Conservation (phyloP, 92 coral and sea anemone genomes). For the Palythoa caribaeorum region DNA sequence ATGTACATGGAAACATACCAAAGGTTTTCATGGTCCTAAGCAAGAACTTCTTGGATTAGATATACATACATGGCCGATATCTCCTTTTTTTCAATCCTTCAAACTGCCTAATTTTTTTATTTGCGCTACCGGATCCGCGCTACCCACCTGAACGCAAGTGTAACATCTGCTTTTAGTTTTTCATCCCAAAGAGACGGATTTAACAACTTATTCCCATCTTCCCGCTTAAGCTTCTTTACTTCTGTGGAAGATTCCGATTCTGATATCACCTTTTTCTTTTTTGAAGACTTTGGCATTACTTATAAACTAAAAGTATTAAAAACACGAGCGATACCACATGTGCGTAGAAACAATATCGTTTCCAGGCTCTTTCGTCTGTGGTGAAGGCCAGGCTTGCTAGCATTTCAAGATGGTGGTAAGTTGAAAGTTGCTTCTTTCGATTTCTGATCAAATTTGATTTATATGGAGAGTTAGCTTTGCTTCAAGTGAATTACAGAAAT, state of each 20-base stretch:
- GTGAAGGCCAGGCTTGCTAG: constrained; percentile 46
- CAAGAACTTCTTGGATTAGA: no score
- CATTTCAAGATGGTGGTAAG: constrained; percentile 95
- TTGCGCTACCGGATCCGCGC: neutral
- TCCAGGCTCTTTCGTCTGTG: neutral
- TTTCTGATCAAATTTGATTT: neutral
- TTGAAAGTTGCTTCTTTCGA: constrained; percentile 5
- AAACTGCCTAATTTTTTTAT: no score
- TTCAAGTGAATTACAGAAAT: neutral
- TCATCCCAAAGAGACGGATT: constrained; percentile 70
- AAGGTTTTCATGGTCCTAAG: no score
- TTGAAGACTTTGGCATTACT: constrained; percentile 57
- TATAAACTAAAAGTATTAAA: no score
- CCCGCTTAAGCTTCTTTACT: constrained; percentile 55
- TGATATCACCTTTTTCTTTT: constrained; percentile 44
- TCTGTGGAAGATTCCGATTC: constrained; percentile 15
- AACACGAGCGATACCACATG: neutral
- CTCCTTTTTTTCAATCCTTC: no score
- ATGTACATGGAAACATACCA: no score
- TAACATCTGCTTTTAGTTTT: constrained; percentile 69
- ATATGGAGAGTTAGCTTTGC: neutral
- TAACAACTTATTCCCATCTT: constrained; percentile 42
- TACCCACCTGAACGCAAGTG: constrained; percentile 80
- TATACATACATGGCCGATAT: no score
- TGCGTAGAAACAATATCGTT: neutral